phyloP scores from a whole-genome alignment of 2,113 vertebrate species.

The Myiozetetes cayanensis region DNA sequence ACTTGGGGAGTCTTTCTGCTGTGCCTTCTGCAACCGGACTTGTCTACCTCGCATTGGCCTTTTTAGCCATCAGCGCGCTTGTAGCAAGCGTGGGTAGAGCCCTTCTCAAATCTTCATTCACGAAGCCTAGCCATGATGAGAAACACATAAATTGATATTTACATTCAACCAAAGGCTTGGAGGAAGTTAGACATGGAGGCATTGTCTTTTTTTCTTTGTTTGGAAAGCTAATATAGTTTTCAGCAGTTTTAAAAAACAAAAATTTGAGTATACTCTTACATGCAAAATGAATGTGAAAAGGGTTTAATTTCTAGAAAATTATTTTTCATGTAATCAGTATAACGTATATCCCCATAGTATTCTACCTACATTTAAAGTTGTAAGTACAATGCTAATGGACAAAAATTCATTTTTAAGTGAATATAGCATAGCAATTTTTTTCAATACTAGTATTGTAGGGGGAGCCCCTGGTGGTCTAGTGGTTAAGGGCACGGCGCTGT shows the following conservation, averaged over 20 bases:
- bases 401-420: slow-evolving; percentile 37
- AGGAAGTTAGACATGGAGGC: background rate
- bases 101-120: too few species aligned
- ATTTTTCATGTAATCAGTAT: background rate
- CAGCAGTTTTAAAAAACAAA: background rate
- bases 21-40: too few species aligned
- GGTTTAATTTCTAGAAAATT: slow-evolving; percentile 32
- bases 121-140: background rate
- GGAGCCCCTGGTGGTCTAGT: too few species aligned
- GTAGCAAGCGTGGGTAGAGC: too few species aligned
- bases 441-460: background rate
- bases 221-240: background rate
- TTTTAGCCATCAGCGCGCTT: too few species aligned
- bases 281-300: slow-evolving; percentile 1
- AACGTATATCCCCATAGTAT: background rate
- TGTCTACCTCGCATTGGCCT: too few species aligned
- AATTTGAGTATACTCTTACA: background rate
- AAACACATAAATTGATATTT: slow-evolving; percentile 1
- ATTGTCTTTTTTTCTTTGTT: background rate
- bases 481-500: too few species aligned
- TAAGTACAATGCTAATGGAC: slow-evolving; percentile 1
- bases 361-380: slow-evolving; percentile 34
- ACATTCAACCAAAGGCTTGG: background rate
- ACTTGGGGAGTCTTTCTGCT: too few species aligned
- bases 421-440: background rate